Conservation (phyloP, 1,140 invertebrate genomes). For the Hyles vespertilio region DNA sequence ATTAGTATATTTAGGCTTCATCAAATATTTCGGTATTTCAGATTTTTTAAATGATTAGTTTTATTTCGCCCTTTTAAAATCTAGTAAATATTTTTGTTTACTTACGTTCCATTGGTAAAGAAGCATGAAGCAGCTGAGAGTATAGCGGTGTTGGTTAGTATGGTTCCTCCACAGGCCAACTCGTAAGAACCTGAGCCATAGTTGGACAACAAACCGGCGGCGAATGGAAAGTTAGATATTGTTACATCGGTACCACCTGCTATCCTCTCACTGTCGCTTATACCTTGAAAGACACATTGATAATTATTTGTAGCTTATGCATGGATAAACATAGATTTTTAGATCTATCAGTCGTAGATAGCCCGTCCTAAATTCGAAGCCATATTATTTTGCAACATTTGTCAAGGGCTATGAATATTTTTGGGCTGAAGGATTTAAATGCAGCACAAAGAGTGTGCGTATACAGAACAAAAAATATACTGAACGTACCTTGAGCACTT, state of each 20-base stretch:
- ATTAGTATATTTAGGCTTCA: too few relatives aligned
- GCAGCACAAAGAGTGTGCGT: too few relatives aligned
- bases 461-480: neutral
- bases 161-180: slow-evolving; percentile 45
- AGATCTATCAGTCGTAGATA: too few relatives aligned
- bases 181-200: slow-evolving; percentile 18
- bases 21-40: too few relatives aligned
- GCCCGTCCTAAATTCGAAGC: too few relatives aligned
- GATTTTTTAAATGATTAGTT: too few relatives aligned
- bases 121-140: slow-evolving; percentile 53
- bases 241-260: slow-evolving; percentile 26
- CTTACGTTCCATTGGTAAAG: slow-evolving; percentile 33
- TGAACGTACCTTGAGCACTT: slow-evolving; percentile 1
- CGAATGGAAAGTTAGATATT: slow-evolving; percentile 39
- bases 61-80: too few relatives aligned
- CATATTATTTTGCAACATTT: too few relatives aligned
- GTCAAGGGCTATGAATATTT: too few relatives aligned
- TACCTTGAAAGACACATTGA: neutral
- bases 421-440: too few relatives aligned
- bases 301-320: too few relatives aligned
- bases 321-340: too few relatives aligned
- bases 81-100: slow-evolving; percentile 4
- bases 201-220: slow-evolving; percentile 34
- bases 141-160: slow-evolving; percentile 38
- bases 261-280: slow-evolving; percentile 27